A percentile compares a stretch with the other conserved stretches of the same genome.
Conservation (phyloP, 2,113 vertebrate species). For the Gorsachius goisagi region DNA sequence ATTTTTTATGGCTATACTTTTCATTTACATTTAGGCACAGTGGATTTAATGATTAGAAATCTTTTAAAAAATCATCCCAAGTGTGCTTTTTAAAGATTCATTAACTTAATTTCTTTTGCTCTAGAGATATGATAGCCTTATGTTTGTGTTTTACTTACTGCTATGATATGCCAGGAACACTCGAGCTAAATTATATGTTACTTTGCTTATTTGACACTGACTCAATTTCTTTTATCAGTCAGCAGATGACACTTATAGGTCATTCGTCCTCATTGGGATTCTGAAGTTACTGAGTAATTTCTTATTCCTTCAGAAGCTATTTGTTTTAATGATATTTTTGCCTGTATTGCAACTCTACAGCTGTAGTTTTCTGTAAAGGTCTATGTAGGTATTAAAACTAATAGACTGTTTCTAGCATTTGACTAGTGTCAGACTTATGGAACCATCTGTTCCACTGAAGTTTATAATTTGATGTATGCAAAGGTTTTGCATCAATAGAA, state of each 20-base stretch:
- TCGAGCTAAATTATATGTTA: background rate
- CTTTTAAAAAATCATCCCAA: background rate
- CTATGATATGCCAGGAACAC: background rate
- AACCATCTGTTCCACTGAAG: background rate
- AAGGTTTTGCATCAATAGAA: background rate
- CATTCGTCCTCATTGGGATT: background rate
- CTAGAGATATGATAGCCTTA: background rate
- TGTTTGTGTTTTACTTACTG: background rate
- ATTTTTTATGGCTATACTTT: background rate
- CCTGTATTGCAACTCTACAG: background rate
- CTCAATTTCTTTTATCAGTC: background rate
- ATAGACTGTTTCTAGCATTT: background rate
- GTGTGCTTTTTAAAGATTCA: background rate
- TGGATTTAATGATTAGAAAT: background rate
- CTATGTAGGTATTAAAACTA: background rate
- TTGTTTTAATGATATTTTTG: constrained; percentile 12
- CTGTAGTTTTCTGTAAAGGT: background rate
- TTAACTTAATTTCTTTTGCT: background rate
- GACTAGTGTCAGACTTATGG: background rate
- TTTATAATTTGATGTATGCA: background rate
- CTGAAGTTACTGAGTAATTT: constrained; percentile 10
- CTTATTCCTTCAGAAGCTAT: background rate
- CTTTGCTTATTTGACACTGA: background rate
- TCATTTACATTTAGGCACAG: background rate
- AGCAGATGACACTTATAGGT: background rate